Evolutionary conservation across 2,113 vertebrate genomes (phyloP), one percentile per base, ranked within the genome.

Genomic region (Xiphophorus maculatus): DNA sequence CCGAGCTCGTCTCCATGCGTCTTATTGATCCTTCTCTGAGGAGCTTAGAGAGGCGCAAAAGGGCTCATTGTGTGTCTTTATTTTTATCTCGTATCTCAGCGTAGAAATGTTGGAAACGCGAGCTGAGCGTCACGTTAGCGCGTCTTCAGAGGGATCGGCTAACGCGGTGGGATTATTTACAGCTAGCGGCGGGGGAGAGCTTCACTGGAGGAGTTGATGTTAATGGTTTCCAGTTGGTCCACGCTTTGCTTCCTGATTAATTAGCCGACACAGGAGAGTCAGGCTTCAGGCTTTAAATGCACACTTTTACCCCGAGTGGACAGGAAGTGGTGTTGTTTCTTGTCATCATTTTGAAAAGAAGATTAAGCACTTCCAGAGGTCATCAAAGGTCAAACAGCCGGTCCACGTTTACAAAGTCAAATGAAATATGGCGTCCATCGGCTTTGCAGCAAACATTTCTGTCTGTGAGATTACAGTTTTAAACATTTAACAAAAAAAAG

Each of bases 21-120:
- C 35, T 68, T 79, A 89, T 83, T 79, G 76, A 89, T 82, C 68
- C 68, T n/a, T 28, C 73, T 73, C 79, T 82, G 30, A 29, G 48
- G 54, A 60, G 73, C 63, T 70, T 67, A 44, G 75, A 29, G 28
- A 65, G 69, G 66, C 22, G 35, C 30, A 37, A 69, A 37, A 68
- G 33, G 28, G 42, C 71, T 54, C 27, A 62, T 69, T 72, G 40
- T 32, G 15, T 17, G 0, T 67, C 17, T 71, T 74, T 87, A 77
- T 88, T 88, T 85, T 84, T 84, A 76, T 40, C 51, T 44, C 17
- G 0, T 12, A 7, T 48, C 44, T 71, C 74, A 0, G 35, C 32
- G 73, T 74, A 58, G 60, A 71, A 51, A 67, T 17, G 60, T 19
- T 65, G 37, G 60, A 74, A 66, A 74, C 13, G 35, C 33, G 0